phyloP scores from a whole-genome alignment of 2,113 vertebrate genomes.

The Meriones unguiculatus region DNA sequence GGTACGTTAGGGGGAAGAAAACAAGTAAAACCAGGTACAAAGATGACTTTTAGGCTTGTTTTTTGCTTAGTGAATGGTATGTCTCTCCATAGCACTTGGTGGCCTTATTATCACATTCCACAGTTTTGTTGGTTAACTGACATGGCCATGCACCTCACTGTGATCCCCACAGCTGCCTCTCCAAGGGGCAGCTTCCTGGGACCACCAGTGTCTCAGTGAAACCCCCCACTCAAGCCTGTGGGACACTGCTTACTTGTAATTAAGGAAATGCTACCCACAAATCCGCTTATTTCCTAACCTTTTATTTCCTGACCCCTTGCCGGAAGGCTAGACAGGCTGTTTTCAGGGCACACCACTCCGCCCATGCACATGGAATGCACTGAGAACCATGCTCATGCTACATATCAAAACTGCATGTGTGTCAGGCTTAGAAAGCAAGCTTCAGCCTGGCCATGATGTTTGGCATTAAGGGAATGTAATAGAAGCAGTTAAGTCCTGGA shows the following conservation, averaged over 20 bases:
- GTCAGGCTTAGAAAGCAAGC: conserved; percentile 12
- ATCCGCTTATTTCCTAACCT: background rate
- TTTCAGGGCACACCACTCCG: conserved; percentile 50
- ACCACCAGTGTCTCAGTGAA: background rate
- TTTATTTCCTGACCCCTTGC: conserved; percentile 52
- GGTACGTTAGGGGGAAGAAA: background rate
- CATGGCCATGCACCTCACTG: background rate
- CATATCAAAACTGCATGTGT: conserved; percentile 28
- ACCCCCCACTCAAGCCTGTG: background rate
- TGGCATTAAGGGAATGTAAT: background rate
- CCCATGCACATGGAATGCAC: conserved; percentile 52
- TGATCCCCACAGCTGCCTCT: background rate
- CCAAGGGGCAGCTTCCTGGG: background rate
- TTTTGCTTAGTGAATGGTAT: background rate
- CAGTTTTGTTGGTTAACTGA: background rate
- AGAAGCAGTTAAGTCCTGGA: conserved; percentile 54
- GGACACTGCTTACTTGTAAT: background rate
- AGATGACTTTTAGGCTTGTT: background rate
- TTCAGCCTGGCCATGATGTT: conserved; percentile 38
- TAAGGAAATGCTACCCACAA: conserved; percentile 72
- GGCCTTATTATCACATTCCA: background rate
- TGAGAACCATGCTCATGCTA: conserved; percentile 74
- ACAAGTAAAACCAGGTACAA: background rate
- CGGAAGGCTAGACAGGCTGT: conserved; percentile 54
- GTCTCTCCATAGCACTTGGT: background rate